Evolutionary conservation across 1,140 invertebrate genomes (phyloP), one percentile per base, ranked within the genome.

Genomic region (Coboldia fuscipes): DNA sequence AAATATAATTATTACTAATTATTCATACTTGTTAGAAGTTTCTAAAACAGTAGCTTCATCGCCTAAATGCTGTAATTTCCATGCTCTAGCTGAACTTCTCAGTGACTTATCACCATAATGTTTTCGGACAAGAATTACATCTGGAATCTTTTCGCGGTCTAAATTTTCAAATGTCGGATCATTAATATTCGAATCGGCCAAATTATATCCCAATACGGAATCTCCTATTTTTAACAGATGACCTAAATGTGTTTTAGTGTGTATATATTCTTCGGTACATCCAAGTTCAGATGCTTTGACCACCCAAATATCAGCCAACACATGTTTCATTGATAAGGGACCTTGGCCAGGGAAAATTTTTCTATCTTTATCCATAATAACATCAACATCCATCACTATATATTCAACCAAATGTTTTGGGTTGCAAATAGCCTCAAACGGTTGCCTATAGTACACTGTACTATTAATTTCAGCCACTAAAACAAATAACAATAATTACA

Each of bases 71-170:
- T 86, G 79, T 3, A 98, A 64, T 55, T 92, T 94, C 94, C 94
- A 99, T 39, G 75, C 65, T 35, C 94, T 67, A 24, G 71, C 72
- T 20, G 73, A 69, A 19, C 74, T 67, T 18, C 82, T 61, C 3
- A 66, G 58, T 1, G 63, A 50, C 41, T 66, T 70, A 46, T 92
- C 78, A 2, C 71, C 73, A 58, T 82, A 97, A 36, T 69, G 60
- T 52, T 99, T 98, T 58, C 92, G 96, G 1, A 97, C 81, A 2
- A 99, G 54, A 37, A 97, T 71, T 30, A 97, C 75, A 62, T 97
- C 89, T 0, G 90, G 85, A 30, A 94, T 48, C 1, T 56, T 53
- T 22, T 74, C 70, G 28, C 60, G 55, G 36, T 78, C 64, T 35
- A 90, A 46, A 45, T 83, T 82, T 29, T 97, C 90, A 48, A 89